Percentiles rank a stretch among this genome's conserved stretches.
phyloP scores from a whole-genome alignment of 2,113 vertebrate genomes.

The Pteropus alecto region DNA sequence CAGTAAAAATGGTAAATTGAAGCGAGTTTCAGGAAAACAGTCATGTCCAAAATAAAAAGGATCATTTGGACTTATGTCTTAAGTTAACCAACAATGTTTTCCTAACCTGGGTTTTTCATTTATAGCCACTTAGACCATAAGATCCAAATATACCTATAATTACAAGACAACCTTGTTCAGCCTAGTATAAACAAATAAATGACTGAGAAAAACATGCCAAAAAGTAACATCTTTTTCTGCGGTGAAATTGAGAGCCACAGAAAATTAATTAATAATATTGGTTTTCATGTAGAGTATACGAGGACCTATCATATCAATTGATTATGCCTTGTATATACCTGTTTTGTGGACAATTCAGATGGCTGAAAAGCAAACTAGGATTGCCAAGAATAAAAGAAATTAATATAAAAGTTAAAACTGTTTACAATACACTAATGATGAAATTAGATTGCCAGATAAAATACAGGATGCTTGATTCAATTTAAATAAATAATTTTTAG shows the following conservation, averaged over 20 bases:
- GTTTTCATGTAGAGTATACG: neutral
- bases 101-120: neutral
- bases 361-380: neutral
- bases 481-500: neutral
- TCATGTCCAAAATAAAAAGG: neutral
- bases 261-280: neutral
- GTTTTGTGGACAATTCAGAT: neutral
- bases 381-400: neutral
- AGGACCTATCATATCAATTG: neutral
- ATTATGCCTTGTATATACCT: neutral
- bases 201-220: neutral
- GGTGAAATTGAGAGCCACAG: neutral
- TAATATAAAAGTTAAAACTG: neutral
- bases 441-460: neutral
- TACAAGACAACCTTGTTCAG: neutral
- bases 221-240: neutral
- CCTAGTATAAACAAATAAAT: neutral
- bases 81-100: neutral
- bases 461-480: neutral
- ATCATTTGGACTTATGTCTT: neutral
- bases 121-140: neutral
- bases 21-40: conserved; percentile 12
- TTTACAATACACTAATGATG: neutral
- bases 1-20: neutral
- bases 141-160: neutral